Base-by-base conservation (phyloP, 2,113 vertebrate genomes). In the Aythya baeri region DNA sequence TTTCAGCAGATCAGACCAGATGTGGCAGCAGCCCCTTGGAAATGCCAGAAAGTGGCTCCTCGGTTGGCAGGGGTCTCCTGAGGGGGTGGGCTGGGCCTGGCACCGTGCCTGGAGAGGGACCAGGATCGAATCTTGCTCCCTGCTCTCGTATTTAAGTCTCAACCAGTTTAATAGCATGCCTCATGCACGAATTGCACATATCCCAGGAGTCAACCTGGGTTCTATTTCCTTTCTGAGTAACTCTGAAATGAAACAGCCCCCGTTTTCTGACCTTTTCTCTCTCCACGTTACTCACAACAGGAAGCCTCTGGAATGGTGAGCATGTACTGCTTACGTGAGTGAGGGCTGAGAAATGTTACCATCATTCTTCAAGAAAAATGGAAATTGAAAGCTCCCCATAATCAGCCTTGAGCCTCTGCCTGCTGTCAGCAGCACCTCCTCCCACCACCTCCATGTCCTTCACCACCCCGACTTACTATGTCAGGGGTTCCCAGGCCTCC, bases 211-310 rank as follows among this genome's bases (percentile, higher is more conserved):
- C 74, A 32, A 34, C 27, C 2, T 2, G 54, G 74, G 66, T 14
- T 91, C 73, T 27, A 3, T 61, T 75, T 91, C 78, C 81, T 59
- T 14, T 89, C 87, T 93, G 93, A 91, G 89, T 63, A 91, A 95
- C 73, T 50, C 50, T 5, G 13, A 63, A 18, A 9, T 0, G 34
- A 82, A 62, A 6, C 86, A 25, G 61, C 3, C 70, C 59, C 83
- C 49, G 14, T 76, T 58, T 38, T 9, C 83, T 84, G 86, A 62
- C 68, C 73, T 38, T 31, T 18, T 14, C 27, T 81, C 78, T 66
- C 15, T 72, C 65, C 70, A 7, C 0, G 2, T 93, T 88, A 59
- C 83, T 94, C 88, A 63, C 0, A 1, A 72, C 92, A 95, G 96
- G 92, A 92, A 93, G 76, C 43, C 12, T 17, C 25, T 4, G 66